Evolutionary conservation across 2,888 invertebrate genomes (phyloP).

Genomic region (Lycophotia porphyrea): DNA sequence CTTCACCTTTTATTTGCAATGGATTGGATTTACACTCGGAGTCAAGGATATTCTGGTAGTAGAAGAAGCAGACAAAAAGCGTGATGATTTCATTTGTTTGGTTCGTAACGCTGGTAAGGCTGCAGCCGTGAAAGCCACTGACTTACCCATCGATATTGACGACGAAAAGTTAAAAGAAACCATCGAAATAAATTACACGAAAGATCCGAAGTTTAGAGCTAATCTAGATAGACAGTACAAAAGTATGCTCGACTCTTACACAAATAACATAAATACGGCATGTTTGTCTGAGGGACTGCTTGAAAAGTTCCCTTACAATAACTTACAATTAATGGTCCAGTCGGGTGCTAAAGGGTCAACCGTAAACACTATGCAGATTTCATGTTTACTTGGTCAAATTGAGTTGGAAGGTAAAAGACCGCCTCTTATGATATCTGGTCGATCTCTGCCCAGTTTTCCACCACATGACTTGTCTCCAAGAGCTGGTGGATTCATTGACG

Average conservation of each 20-base stretch:
- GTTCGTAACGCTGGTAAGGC: constrained; percentile 91
- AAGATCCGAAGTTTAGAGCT: constrained; percentile 94
- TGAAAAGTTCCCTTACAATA: constrained; percentile 97
- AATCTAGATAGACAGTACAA: constrained; percentile 96
- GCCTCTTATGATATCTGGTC: constrained; percentile 98
- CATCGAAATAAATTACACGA: constrained; percentile 92
- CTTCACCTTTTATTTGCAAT: constrained; percentile 97
- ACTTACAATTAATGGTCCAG: constrained; percentile 99
- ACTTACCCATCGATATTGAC: constrained; percentile 90
- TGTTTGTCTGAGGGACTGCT: constrained; percentile 96
- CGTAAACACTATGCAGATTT: constrained; percentile 99
- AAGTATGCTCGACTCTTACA: constrained; percentile 94
- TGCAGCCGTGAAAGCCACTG: constrained; percentile 93
- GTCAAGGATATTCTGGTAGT: constrained; percentile 98
- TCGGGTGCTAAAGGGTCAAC: constrained; percentile 99
- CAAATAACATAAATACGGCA: constrained; percentile 96
- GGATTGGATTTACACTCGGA: constrained; percentile 98
- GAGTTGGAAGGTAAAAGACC: constrained; percentile 99
- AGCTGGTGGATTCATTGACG: constrained; percentile 99
- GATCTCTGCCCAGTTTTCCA: constrained; percentile 97
- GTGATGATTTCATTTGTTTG: constrained; percentile 92
- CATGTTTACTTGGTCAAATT: constrained; percentile 99
- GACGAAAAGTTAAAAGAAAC: constrained; percentile 91
- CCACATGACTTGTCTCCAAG: constrained; percentile 96
- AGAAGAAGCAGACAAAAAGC: constrained; percentile 92